phyloP scores from a whole-genome alignment of 2,113 vertebrate species.

The Pomatorhinus ruficollis region DNA sequence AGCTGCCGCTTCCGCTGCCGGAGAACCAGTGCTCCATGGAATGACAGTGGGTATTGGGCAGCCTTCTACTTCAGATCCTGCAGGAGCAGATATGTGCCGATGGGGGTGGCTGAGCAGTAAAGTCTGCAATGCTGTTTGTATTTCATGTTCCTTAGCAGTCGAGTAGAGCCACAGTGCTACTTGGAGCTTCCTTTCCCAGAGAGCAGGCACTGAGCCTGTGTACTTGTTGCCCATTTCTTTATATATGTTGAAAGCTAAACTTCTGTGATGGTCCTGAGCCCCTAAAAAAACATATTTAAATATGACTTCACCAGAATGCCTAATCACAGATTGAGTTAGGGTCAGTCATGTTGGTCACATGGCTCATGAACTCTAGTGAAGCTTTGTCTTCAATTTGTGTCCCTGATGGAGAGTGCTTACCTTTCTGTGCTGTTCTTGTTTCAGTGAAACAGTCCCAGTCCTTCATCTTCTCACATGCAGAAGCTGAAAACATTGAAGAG shows the following conservation, averaged over 20 bases:
- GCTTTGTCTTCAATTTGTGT: neutral
- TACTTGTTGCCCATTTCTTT: neutral
- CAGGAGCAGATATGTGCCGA: neutral
- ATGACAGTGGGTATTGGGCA: conserved; percentile 49
- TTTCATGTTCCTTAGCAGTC: neutral
- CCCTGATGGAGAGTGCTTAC: neutral
- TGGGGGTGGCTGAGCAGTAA: neutral
- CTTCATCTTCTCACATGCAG: conserved; percentile 76
- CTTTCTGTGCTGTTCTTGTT: conserved; percentile 21
- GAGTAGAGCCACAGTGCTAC: neutral
- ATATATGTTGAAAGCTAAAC: neutral
- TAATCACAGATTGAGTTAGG: neutral
- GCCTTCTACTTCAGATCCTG: fast-evolving
- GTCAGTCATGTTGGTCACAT: neutral
- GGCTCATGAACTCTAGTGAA: neutral
- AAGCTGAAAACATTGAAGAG: conserved; percentile 83
- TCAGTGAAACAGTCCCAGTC: conserved; percentile 94
- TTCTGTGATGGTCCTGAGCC: neutral
- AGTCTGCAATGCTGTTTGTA: neutral
- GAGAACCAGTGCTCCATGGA: conserved; percentile 82
- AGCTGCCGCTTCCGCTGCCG: conserved; percentile 92
- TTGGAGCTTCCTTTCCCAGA: neutral
- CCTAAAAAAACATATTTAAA: neutral
- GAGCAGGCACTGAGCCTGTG: neutral
- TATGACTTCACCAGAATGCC: neutral